Evolutionary conservation across 1,140 invertebrate species (phyloP).

Genomic region (Danaus melanippus): DNA sequence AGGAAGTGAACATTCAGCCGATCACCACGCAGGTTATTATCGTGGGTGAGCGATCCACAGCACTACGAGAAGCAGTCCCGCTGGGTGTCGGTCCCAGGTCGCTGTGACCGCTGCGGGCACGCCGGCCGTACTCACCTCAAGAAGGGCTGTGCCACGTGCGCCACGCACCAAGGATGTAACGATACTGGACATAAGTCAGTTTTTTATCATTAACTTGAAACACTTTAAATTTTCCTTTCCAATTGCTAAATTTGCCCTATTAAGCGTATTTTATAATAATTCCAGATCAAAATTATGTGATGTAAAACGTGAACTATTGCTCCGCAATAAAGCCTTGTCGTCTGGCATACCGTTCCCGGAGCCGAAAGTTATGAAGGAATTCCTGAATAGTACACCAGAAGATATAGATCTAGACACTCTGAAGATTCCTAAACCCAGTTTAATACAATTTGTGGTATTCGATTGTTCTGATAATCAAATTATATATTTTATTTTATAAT

Average conservation of each 20-base stretch:
- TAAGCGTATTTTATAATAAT: constrained; percentile 5
- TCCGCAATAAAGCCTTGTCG: constrained; percentile 80
- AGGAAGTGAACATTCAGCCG: no score
- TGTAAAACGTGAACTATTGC: constrained; percentile 78
- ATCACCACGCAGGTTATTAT: constrained; percentile 40
- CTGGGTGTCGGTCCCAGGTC: constrained; percentile 72
- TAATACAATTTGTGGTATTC: constrained; percentile 80
- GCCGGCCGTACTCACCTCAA: constrained; percentile 74
- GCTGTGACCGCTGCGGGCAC: constrained; percentile 81
- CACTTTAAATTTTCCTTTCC: no score
- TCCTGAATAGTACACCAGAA: constrained; percentile 70
- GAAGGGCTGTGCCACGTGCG: constrained; percentile 77
- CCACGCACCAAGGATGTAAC: constrained; percentile 74
- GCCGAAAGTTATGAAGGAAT: constrained; percentile 83
- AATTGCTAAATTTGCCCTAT: no score
- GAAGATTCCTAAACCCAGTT: constrained; percentile 75
- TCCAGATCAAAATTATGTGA: constrained; percentile 73
- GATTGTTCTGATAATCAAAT: constrained; percentile 12
- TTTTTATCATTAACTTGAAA: neutral
- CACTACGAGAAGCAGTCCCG: constrained; percentile 71
- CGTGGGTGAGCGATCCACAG: constrained; percentile 74
- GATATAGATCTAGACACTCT: constrained; percentile 71
- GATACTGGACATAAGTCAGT: constrained; percentile 74
- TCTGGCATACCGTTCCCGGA: constrained; percentile 78
- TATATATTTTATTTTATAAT: no score